Evolutionary conservation across 2,113 vertebrate genomes (phyloP).

Genomic region (Xiphias gladius): DNA sequence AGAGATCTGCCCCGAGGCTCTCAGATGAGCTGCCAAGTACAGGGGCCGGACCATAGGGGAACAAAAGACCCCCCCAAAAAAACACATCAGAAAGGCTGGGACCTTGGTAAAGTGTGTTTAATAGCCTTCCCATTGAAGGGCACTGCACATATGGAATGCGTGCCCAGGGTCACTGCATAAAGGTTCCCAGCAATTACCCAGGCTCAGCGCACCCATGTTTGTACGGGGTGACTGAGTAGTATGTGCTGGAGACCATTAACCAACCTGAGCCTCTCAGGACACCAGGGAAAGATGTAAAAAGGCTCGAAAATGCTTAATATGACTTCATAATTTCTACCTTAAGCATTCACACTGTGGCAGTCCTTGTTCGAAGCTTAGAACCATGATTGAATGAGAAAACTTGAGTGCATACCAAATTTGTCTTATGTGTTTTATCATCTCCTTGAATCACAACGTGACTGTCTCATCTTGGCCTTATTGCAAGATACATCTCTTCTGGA

Average conservation of each 20-base stretch:
- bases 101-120: slow-evolving; percentile 74
- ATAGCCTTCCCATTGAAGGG: slow-evolving; percentile 70
- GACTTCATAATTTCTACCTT: neutral
- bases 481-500: neutral
- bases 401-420: neutral
- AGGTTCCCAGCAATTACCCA: slow-evolving; percentile 68
- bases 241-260: slow-evolving; percentile 20
- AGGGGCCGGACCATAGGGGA: slow-evolving; percentile 58
- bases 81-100: slow-evolving; percentile 65
- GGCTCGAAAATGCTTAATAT: slow-evolving; percentile 4
- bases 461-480: neutral
- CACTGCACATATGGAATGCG: slow-evolving; percentile 72
- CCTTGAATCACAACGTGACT: neutral
- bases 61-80: slow-evolving; percentile 69
- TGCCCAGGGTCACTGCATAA: slow-evolving; percentile 50
- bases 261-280: slow-evolving; percentile 28
- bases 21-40: slow-evolving; percentile 85
- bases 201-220: slow-evolving; percentile 40
- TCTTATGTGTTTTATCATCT: neutral
- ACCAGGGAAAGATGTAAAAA: slow-evolving; percentile 45
- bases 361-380: neutral
- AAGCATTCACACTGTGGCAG: neutral
- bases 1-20: slow-evolving; percentile 70
- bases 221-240: slow-evolving; percentile 19
- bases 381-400: neutral